A percentile compares a stretch with the other conserved stretches of the same genome.
Conservation (phyloP, 2,888 invertebrate genomes). For the Temnothorax rugatulus region DNA sequence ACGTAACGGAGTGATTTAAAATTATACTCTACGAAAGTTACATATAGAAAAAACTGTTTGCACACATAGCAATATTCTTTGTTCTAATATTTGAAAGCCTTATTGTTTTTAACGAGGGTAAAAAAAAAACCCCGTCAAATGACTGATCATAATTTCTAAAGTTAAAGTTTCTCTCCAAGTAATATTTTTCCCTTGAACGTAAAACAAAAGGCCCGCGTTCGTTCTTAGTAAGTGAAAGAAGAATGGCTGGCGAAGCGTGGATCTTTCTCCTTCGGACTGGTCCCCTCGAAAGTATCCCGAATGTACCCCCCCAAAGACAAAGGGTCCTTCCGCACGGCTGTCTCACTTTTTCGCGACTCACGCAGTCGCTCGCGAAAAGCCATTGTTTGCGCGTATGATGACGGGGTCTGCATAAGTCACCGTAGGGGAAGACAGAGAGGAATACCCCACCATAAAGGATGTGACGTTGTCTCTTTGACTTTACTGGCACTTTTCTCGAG, state of each 20-base stretch:
- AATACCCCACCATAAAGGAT: slow-evolving; percentile 53
- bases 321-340: slow-evolving; percentile 60
- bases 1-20: not conserved
- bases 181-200: slow-evolving; percentile 43
- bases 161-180: slow-evolving; percentile 30
- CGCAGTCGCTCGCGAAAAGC: slow-evolving; percentile 65
- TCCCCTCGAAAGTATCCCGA: slow-evolving; percentile 59
- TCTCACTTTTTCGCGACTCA: slow-evolving; percentile 64
- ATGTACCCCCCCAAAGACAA: slow-evolving; percentile 63
- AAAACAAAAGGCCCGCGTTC: slow-evolving; percentile 44
- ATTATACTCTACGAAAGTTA: not conserved
- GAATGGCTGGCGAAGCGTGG: slow-evolving; percentile 48
- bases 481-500: slow-evolving; percentile 55
- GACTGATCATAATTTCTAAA: slow-evolving; percentile 9
- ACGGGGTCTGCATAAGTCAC: slow-evolving; percentile 62
- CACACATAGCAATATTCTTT: not conserved
- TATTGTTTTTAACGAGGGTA: not conserved
- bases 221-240: slow-evolving; percentile 48
- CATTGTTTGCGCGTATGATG: slow-evolving; percentile 68
- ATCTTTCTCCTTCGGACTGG: slow-evolving; percentile 52
- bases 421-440: slow-evolving; percentile 55
- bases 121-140: slow-evolving; percentile 1
- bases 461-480: slow-evolving; percentile 61
- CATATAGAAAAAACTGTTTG: not conserved
- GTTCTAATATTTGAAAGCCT: not conserved